Base-by-base conservation (phyloP, 1,140 invertebrate genomes). In the Heliconius hewitsoni region DNA sequence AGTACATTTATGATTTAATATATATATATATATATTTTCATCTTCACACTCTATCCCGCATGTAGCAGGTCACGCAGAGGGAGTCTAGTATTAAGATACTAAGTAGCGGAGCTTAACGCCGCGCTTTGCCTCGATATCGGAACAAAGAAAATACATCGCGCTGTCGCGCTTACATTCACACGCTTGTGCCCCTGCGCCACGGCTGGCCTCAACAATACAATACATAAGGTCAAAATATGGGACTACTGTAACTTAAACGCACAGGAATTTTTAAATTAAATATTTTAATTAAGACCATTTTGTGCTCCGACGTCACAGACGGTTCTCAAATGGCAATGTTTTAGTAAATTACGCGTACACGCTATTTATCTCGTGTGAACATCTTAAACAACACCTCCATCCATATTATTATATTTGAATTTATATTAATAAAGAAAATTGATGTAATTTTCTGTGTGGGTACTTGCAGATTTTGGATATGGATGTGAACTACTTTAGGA, bases 311-410 rank as follows among this genome's bases (percentile, higher is more conserved):
- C 85, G 82, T 84, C 83, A 81, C 76, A 77, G 77, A 81, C 80
- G 46, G 74, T 70, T 78, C 83, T 85, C 87, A 87, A 83, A 83
- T 70, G 79, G 73, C 86, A 86, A 83, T 85, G 84, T 82, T 78
- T 80, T 76, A 82, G 78, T 83, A 85, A 88, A 88, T 88, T 86
- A 87, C 82, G 60, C 55, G 81, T 84, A 87, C 85, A 86, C 74
- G 86, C 87, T 83, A 88, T 89, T 87, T 88, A 88, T 89, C 74
- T 57, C 55, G 55, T 39, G 23, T 66, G 60, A 66, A 66, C 60
- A 66, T 30, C 60, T 27, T 66, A 66, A 60, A 6, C 55, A 60
- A 66, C 13, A 13, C 60, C 13, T 66, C 27, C 60, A 60, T 60
- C n/a, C 55, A 66, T 66, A 30, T 66, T 66, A 66, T 66, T 66